A percentile compares a stretch with the other conserved stretches of the same genome.
phyloP scores from a whole-genome alignment of 2,888 invertebrate genomes.

The Octodonta nipae region DNA sequence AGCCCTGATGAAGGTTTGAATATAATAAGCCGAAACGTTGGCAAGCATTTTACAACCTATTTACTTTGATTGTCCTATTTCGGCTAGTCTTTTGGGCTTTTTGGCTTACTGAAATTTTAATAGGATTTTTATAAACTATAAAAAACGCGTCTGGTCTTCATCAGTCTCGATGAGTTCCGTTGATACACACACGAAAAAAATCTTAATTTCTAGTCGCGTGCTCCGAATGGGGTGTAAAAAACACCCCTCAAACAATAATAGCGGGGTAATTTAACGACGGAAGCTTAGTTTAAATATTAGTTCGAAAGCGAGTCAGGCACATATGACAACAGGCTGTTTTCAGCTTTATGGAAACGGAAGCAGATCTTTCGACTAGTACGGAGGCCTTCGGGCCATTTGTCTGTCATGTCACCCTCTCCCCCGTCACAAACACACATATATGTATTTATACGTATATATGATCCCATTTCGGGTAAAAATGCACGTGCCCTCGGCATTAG shows the following conservation, averaged over 20 bases:
- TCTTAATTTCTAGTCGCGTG: conserved; percentile 20
- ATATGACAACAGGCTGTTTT: conserved; percentile 36
- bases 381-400: conserved; percentile 26
- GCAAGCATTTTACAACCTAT: too few species aligned
- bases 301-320: conserved; percentile 25
- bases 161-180: conserved; percentile 6
- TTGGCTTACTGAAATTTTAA: too few species aligned
- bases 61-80: too few species aligned
- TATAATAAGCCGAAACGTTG: too few species aligned
- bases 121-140: too few species aligned
- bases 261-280: conserved; percentile 26
- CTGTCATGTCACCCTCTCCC: conserved; percentile 12
- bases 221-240: conserved; percentile 12
- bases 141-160: not conserved
- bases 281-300: conserved; percentile 30
- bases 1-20: too few species aligned
- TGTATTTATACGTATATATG: too few species aligned
- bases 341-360: conserved; percentile 38
- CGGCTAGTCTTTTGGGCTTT: too few species aligned
- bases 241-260: conserved; percentile 18
- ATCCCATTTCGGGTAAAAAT: conserved; percentile 30
- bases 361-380: conserved; percentile 21
- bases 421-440: conserved; percentile 2
- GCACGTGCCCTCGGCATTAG: conserved; percentile 26
- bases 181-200: conserved; percentile 21